Evolutionary conservation across 2,113 vertebrate species (phyloP).

Genomic region (Peromyscus polionotus): DNA sequence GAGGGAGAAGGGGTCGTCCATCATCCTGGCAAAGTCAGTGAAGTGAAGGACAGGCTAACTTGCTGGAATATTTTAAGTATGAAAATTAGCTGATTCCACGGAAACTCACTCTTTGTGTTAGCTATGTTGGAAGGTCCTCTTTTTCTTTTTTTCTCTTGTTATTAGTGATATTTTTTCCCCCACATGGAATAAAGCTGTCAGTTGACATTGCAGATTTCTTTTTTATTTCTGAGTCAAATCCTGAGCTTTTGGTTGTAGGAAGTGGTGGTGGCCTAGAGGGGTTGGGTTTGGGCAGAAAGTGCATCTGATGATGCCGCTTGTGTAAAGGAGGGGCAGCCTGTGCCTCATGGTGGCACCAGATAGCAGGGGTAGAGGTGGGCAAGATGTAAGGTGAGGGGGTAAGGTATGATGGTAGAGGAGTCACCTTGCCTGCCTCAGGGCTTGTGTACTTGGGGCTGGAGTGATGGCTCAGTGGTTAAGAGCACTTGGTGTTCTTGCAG

Average conservation of each 20-base stretch:
- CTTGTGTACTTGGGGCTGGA: background rate
- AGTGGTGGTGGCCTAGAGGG: background rate
- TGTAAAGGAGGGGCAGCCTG: background rate
- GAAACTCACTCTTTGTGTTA: background rate
- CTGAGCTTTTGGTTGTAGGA: background rate
- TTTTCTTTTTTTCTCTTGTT: background rate
- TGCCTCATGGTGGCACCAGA: rapidly evolving
- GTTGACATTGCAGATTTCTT: background rate
- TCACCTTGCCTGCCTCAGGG: background rate
- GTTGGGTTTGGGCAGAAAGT: background rate
- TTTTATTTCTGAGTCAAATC: background rate
- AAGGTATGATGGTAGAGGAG: background rate
- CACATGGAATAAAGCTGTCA: background rate
- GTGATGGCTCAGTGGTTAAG: background rate
- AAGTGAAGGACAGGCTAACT: background rate
- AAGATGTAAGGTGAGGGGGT: background rate
- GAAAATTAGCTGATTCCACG: background rate
- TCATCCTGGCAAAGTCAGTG: background rate
- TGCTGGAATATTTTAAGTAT: background rate
- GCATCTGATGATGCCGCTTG: no score
- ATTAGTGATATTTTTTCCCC: background rate
- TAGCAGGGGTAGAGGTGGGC: background rate
- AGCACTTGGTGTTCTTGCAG: background rate
- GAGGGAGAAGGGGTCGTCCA: background rate
- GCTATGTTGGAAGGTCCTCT: background rate